phyloP scores from a whole-genome alignment of 2,113 vertebrate genomes.

The Hemiscyllium ocellatum region DNA sequence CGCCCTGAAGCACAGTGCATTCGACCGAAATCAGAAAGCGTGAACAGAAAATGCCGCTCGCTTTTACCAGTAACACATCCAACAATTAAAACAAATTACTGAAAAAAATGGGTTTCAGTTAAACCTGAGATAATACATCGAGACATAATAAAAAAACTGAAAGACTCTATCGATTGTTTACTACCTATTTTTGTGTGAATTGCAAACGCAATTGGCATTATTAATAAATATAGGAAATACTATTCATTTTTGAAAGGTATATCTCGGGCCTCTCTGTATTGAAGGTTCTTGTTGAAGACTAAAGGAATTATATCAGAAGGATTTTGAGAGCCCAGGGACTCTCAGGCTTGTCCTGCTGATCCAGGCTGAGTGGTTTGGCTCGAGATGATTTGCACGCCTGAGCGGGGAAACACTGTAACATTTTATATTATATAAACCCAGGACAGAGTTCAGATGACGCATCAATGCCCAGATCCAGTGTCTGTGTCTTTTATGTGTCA shows the following conservation, averaged over 20 bases:
- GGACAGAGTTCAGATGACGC: constrained; percentile 29
- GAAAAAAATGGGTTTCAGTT: not conserved
- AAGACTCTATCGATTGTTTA: not conserved
- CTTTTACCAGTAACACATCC: not conserved
- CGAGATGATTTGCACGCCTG: constrained; percentile 10
- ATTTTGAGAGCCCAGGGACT: constrained; percentile 1
- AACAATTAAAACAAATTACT: not conserved
- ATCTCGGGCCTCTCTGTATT: not conserved
- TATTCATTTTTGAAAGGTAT: constrained; percentile 26
- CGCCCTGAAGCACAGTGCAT: constrained; percentile 14
- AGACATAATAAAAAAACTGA: not conserved
- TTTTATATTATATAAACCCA: constrained; percentile 30
- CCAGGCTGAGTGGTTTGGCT: not conserved
- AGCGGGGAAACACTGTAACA: constrained; percentile 6
- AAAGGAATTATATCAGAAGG: not conserved
- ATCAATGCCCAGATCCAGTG: not conserved
- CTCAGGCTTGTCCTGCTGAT: not conserved
- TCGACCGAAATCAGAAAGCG: constrained; percentile 13
- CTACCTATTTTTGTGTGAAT: not conserved
- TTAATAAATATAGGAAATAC: constrained; percentile 32
- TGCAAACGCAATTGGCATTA: constrained; percentile 7
- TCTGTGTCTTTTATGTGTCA: not conserved
- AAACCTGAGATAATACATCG: not conserved
- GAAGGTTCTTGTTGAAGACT: not conserved
- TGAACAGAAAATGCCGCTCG: not conserved